These are phyloP conservation scores for Umimayanthus kanabou DNA, from an alignment of 92 coral and sea anemone species.

Conservation along the genomic window DNA sequence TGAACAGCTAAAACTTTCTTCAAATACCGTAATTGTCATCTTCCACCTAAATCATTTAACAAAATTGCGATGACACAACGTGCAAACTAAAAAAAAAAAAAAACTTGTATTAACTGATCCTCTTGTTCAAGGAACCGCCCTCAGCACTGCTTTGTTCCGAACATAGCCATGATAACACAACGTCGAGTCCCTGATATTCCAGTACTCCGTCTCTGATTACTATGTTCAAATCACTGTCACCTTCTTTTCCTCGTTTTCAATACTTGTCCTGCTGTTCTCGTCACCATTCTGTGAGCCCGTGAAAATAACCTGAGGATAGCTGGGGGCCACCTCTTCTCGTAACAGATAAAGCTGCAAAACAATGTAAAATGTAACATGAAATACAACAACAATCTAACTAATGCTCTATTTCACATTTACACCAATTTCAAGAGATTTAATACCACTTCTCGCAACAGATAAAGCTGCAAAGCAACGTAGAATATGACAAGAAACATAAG, in stretches of 20 bases:
- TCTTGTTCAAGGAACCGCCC: background rate
- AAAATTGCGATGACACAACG: no score
- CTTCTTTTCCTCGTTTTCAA: slow-evolving; percentile 20
- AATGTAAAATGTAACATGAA: background rate
- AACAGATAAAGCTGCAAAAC: slow-evolving; percentile 63
- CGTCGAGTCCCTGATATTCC: background rate
- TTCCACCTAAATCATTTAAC: no score
- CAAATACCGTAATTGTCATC: no score
- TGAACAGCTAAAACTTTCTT: no score
- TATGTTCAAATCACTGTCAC: background rate
- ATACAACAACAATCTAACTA: background rate
- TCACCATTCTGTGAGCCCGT: slow-evolving; percentile 57
- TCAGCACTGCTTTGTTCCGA: background rate
- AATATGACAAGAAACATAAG: background rate
- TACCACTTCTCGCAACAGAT: slow-evolving; percentile 62
- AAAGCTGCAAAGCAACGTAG: slow-evolving; percentile 56
- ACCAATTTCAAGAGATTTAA: background rate
- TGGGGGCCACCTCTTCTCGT: slow-evolving; percentile 55
- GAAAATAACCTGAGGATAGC: slow-evolving; percentile 65
- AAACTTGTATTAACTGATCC: background rate
- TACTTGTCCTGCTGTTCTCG: slow-evolving; percentile 19
- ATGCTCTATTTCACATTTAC: background rate
- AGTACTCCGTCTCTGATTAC: background rate
- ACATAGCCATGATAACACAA: background rate
- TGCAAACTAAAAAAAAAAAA: no score